Conservation (phyloP, 2,888 invertebrate genomes). For the Belgica antarctica region DNA sequence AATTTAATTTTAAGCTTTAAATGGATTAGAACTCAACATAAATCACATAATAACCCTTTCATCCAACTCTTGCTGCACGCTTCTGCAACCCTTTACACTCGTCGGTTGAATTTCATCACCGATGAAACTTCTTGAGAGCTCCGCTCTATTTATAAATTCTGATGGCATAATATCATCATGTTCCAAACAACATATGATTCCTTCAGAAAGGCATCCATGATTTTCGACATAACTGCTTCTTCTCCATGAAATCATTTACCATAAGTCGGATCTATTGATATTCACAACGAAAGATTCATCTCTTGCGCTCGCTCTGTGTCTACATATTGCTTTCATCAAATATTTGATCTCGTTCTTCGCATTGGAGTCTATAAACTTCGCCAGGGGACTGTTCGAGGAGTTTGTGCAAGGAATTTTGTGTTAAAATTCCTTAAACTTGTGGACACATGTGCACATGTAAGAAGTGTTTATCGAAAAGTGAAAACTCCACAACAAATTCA, state of each 20-base stretch:
- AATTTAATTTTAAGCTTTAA: not conserved
- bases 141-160: slow-evolving; percentile 27
- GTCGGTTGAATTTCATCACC: too few relatives aligned
- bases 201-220: not conserved
- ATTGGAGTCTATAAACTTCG: too few relatives aligned
- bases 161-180: slow-evolving; percentile 26
- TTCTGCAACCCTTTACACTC: too few relatives aligned
- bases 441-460: too few relatives aligned
- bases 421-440: too few relatives aligned
- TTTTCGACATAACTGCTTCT: not conserved
- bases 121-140: not conserved
- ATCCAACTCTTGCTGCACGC: too few relatives aligned
- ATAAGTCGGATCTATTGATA: slow-evolving; percentile 8
- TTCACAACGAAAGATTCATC: not conserved
- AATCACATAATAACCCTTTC: not conserved
- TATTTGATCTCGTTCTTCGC: too few relatives aligned
- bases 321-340: not conserved
- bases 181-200: slow-evolving; percentile 27
- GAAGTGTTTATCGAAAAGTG: too few relatives aligned
- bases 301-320: not conserved
- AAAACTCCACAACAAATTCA: too few relatives aligned
- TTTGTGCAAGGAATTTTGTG: too few relatives aligned
- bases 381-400: too few relatives aligned
- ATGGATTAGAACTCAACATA: not conserved
- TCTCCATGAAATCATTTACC: not conserved